A percentile compares a stretch with the other conserved stretches of the same genome.
These are phyloP conservation scores for Leucania comma DNA, from an alignment of 2,888 invertebrate species.

Conservation along the genomic window DNA sequence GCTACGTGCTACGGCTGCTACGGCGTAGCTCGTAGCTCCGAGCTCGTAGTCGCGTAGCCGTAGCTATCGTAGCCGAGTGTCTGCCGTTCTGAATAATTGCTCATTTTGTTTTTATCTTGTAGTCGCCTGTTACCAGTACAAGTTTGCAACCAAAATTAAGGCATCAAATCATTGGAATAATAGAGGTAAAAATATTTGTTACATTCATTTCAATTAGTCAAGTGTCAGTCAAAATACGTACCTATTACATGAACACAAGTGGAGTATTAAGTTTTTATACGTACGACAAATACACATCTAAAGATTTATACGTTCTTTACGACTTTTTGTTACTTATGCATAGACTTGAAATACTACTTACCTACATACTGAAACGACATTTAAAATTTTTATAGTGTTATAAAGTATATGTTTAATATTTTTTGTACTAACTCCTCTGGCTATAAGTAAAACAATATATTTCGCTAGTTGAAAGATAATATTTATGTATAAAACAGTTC, in stretches of 20 bases:
- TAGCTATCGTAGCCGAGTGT: conserved; percentile 79
- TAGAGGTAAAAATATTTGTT: neutral
- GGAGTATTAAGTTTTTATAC: neutral
- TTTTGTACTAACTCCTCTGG: neutral
- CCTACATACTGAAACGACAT: neutral
- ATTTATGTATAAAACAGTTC: conserved; percentile 35
- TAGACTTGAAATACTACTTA: neutral
- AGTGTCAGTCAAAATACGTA: neutral
- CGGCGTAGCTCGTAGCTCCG: conserved; percentile 73
- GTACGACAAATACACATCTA: neutral
- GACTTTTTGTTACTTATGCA: neutral
- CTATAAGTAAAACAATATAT: neutral
- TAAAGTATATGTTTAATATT: neutral
- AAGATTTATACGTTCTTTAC: neutral
- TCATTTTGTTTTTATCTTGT: conserved; percentile 72
- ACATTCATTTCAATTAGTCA: neutral
- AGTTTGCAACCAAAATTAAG: too few species aligned
- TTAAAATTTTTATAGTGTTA: neutral
- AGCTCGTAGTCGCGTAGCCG: conserved; percentile 66
- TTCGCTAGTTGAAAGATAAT: conserved; percentile 23
- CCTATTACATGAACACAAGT: neutral
- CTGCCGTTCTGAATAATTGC: conserved; percentile 81
- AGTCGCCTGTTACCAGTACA: conserved; percentile 60
- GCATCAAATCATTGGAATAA: neutral
- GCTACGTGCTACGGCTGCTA: conserved; percentile 86